Conservation (phyloP, 2,888 invertebrate genomes). For the Cremastobaeus sp. region DNA sequence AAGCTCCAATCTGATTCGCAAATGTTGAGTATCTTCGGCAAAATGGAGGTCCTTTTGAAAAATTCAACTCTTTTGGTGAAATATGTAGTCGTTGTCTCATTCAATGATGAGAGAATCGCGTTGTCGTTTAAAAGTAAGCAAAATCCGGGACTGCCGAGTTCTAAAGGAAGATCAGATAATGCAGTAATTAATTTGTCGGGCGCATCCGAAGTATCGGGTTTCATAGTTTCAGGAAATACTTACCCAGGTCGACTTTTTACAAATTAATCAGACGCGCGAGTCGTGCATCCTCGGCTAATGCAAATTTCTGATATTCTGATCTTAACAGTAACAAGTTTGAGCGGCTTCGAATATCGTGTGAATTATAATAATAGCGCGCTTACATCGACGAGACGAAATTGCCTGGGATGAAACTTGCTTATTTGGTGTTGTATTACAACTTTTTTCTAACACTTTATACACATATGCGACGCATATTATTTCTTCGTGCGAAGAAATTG, state of each 20-base stretch:
- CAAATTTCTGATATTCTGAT: slow-evolving; percentile 22
- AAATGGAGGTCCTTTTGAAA: neutral
- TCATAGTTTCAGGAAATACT: slow-evolving; percentile 18
- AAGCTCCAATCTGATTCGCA: too few relatives aligned
- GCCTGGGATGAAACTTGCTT: slow-evolving; percentile 18
- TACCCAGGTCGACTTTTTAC: slow-evolving; percentile 14
- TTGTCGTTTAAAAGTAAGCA: neutral
- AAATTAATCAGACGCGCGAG: slow-evolving; percentile 28
- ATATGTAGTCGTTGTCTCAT: slow-evolving; percentile 4
- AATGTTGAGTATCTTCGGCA: too few relatives aligned
- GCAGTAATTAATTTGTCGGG: slow-evolving; percentile 25
- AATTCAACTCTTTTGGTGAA: neutral
- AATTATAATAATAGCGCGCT: slow-evolving; percentile 49
- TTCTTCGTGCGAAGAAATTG: too few relatives aligned
- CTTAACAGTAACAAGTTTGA: slow-evolving; percentile 43
- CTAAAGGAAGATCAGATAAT: slow-evolving; percentile 14
- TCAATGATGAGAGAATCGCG: slow-evolving; percentile 1
- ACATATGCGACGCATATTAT: too few relatives aligned
- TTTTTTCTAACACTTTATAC: too few relatives aligned
- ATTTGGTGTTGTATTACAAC: too few relatives aligned
- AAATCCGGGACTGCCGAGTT: slow-evolving; percentile 3
- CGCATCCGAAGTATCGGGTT: slow-evolving; percentile 25
- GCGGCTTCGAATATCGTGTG: slow-evolving; percentile 13
- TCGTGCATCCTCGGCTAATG: slow-evolving; percentile 26
- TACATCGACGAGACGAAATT: slow-evolving; percentile 20